phyloP scores from a whole-genome alignment of 2,797 vertebrate species.

The Cephalopachus bancanus region DNA sequence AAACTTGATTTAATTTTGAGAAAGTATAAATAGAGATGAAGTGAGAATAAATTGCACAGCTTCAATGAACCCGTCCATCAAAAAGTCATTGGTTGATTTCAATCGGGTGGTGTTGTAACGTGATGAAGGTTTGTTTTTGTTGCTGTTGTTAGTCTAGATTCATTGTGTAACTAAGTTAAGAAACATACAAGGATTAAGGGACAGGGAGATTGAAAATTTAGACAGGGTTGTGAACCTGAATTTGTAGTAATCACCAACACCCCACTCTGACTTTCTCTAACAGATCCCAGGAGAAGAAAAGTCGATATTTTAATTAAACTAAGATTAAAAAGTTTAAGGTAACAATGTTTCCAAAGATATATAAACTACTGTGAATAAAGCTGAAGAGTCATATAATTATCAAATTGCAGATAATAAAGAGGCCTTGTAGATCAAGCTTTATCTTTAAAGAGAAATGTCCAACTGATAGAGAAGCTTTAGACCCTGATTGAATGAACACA shows the following conservation, averaged over 20 bases:
- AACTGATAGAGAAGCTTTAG: neutral
- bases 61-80: neutral
- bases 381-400: neutral
- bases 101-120: neutral
- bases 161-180: neutral
- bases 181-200: neutral
- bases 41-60: neutral
- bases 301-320: neutral
- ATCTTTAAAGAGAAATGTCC: neutral
- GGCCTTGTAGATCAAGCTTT: neutral
- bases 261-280: neutral
- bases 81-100: neutral
- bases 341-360: neutral
- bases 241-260: neutral
- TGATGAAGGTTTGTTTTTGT: neutral
- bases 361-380: neutral
- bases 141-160: neutral
- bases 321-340: neutral
- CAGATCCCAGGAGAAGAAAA: neutral
- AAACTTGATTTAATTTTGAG: slow-evolving; percentile 33
- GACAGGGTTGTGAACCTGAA: neutral
- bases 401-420: neutral
- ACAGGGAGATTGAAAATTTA: neutral
- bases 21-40: neutral
- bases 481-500: neutral